These are phyloP conservation scores for Scaptomyza parva DNA, from an alignment of 2,888 invertebrate genomes.

Conservation along the genomic window DNA sequence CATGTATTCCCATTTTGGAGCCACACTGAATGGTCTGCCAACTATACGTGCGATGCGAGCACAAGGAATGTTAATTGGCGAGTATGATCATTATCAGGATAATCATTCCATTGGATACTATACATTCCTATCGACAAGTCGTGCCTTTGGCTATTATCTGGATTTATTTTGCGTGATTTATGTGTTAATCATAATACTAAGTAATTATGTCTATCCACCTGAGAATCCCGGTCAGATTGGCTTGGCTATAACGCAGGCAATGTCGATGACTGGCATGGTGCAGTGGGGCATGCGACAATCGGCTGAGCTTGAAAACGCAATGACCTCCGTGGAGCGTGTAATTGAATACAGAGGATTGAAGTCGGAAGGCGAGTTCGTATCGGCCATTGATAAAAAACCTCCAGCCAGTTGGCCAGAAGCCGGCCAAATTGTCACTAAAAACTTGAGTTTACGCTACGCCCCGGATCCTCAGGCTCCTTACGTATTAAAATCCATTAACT, in stretches of 20 bases:
- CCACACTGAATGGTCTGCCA: slow-evolving; percentile 95
- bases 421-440: slow-evolving; percentile 89
- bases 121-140: slow-evolving; percentile 93
- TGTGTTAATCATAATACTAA: slow-evolving; percentile 93
- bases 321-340: slow-evolving; percentile 94
- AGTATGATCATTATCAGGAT: slow-evolving; percentile 93
- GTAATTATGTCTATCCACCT: slow-evolving; percentile 91
- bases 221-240: slow-evolving; percentile 91
- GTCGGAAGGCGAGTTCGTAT: slow-evolving; percentile 87
- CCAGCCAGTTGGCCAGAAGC: slow-evolving; percentile 89
- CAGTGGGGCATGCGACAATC: slow-evolving; percentile 96
- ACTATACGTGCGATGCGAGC: slow-evolving; percentile 96
- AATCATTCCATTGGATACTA: slow-evolving; percentile 96
- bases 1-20: slow-evolving; percentile 95
- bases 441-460: slow-evolving; percentile 90
- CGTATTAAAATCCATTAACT: slow-evolving; percentile 90
- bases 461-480: slow-evolving; percentile 87
- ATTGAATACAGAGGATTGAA: slow-evolving; percentile 87
- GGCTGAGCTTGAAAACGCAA: slow-evolving; percentile 94
- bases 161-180: slow-evolving; percentile 95
- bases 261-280: slow-evolving; percentile 89
- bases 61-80: slow-evolving; percentile 90
- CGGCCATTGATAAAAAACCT: slow-evolving; percentile 87
- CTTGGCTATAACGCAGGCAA: slow-evolving; percentile 91
- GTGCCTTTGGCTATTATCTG: slow-evolving; percentile 97